A percentile compares a stretch with the other conserved stretches of the same genome.
These are phyloP conservation scores for Thermophis baileyi DNA, from an alignment of 2,113 vertebrate genomes.

Conservation along the genomic window DNA sequence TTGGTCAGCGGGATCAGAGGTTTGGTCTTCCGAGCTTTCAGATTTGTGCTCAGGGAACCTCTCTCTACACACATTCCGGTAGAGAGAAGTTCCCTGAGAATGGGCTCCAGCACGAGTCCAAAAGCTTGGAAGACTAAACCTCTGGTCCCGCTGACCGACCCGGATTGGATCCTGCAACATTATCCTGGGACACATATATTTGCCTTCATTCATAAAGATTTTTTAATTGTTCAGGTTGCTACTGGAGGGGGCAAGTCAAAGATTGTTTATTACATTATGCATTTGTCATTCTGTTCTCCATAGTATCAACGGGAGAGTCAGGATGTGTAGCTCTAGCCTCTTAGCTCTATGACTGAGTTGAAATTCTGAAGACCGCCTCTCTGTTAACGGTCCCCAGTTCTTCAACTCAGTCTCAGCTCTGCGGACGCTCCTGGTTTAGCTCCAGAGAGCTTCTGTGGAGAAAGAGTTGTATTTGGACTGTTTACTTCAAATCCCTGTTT, in stretches of 20 bases:
- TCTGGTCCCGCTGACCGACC: neutral
- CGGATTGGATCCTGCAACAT: neutral
- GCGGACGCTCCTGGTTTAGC: no score
- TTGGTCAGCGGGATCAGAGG: neutral
- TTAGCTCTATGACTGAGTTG: no score
- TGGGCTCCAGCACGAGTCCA: neutral
- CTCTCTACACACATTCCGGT: neutral
- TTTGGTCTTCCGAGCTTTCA: neutral
- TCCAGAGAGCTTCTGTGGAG: no score
- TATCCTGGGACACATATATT: neutral
- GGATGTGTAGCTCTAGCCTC: no score
- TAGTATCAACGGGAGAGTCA: no score
- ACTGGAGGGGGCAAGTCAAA: no score
- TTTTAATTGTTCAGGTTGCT: neutral
- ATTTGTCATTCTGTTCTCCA: neutral
- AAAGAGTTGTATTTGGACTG: no score
- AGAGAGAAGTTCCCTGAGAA: neutral
- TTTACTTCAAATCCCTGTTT: no score
- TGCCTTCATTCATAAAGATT: neutral
- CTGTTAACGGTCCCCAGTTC: no score
- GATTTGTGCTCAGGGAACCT: neutral
- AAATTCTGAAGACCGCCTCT: no score
- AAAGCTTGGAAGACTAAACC: neutral
- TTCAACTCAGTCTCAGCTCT: no score
- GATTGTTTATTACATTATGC: neutral